Evolutionary conservation across 1,140 invertebrate genomes (phyloP), one percentile per base, ranked within the genome.

Genomic region (Periplaneta americana): DNA sequence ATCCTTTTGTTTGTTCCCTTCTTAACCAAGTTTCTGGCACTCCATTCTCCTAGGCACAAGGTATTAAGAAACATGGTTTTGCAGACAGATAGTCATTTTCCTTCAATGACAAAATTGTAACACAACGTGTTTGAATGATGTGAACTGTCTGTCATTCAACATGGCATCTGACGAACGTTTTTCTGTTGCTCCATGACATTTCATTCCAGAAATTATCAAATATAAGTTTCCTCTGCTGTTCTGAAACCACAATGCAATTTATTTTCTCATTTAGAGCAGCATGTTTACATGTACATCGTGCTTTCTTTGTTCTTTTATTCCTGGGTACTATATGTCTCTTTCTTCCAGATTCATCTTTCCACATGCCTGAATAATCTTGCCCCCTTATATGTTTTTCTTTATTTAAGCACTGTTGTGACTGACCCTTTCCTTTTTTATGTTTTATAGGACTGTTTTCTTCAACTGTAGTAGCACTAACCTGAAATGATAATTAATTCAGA

Each of bases 301-400:
- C 18, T 76, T 34, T 34, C 28, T 22, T 76, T 76, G 17, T 5
- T 31, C 75, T 76, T 31, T 31, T 28, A 76, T 31, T 34, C 32
- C 75, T 76, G 75, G 15, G 17, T 31, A 76, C 32, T 34, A 18
- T 76, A 17, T 17, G 48, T 57, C 48, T 57, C 75, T 1, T 76
- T 32, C 3, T 32, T 15, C 33, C 75, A 32, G 18, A 28, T 18
- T 76, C 75, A 1, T 32, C 2, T 34, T 76, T 76, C 18, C 31
- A 22, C 28, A 76, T 32, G 18, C 75, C 75, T 76, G 32, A 28
- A 76, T 76, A 76, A 76, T 28, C 75, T 31, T 3, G 28, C 18
- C 75, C 75, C 28, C 28, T 76, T 31, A 76, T 74, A 81, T 76
- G 88, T 85, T 84, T 39, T 75, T 78, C 66, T 77, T 82, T 81